phyloP scores from a whole-genome alignment of 2,797 vertebrate genomes.

The Amblyopsis hoosieri region DNA sequence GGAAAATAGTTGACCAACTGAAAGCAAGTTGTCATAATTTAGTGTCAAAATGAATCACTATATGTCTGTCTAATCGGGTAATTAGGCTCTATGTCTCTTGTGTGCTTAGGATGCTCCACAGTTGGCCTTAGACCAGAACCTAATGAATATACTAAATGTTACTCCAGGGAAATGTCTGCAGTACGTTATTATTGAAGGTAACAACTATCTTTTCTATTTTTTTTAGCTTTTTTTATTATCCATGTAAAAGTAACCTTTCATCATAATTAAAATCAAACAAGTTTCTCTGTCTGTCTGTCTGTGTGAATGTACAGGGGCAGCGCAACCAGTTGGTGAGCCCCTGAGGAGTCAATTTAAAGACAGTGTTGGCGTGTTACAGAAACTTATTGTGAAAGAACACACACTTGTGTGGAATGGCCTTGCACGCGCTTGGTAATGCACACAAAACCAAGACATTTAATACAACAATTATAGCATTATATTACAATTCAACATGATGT shows the following conservation, averaged over 20 bases:
- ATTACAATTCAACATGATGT: background rate
- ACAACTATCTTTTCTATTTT: conserved; percentile 19
- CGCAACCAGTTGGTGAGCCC: conserved; percentile 75
- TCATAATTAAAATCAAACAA: no score
- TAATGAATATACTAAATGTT: conserved; percentile 76
- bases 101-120: conserved; percentile 79
- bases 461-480: background rate
- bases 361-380: conserved; percentile 83
- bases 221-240: background rate
- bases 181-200: conserved; percentile 88
- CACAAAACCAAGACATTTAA: background rate
- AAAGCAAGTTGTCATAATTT: conserved; percentile 67
- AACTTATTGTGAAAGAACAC: conserved; percentile 83
- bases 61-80: background rate
- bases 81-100: conserved; percentile 7
- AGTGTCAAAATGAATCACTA: background rate
- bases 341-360: conserved; percentile 84
- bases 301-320: conserved; percentile 71
- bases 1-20: conserved; percentile 71
- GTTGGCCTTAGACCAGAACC: conserved; percentile 73
- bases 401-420: conserved; percentile 86
- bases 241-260: background rate
- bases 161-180: conserved; percentile 79
- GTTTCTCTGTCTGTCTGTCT: conserved; percentile 1
- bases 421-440: conserved; percentile 81